These are phyloP conservation scores for Nymphalis c-album DNA, from an alignment of 2,888 invertebrate species.

Conservation along the genomic window DNA sequence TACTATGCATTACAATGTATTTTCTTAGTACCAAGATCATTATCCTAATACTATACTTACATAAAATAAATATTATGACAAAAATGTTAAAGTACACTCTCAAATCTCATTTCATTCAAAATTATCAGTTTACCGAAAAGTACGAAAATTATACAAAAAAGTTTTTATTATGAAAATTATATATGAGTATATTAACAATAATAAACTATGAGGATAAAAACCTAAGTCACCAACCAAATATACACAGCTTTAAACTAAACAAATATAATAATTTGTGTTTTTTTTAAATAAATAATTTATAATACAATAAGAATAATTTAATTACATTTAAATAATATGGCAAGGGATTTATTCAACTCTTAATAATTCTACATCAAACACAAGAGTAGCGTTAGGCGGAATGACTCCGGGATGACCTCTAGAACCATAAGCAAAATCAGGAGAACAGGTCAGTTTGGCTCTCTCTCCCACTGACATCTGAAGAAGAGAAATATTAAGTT, in stretches of 20 bases:
- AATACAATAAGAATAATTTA: conserved; percentile 16
- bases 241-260: conserved; percentile 26
- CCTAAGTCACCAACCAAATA: conserved; percentile 30
- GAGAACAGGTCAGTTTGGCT: conserved; percentile 94
- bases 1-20: neutral
- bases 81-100: neutral
- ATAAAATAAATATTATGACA: neutral
- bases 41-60: neutral
- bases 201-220: conserved; percentile 28
- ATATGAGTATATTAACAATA: conserved; percentile 16
- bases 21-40: neutral
- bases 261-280: conserved; percentile 22
- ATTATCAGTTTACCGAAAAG: neutral
- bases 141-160: neutral
- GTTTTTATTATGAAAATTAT: neutral
- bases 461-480: conserved; percentile 97
- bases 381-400: conserved; percentile 95
- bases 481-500: conserved; percentile 7
- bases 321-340: conserved; percentile 16
- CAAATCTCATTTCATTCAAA: too few species aligned
- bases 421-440: conserved; percentile 97
- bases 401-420: conserved; percentile 96
- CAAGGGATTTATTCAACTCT: conserved; percentile 85
- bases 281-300: conserved; percentile 15
- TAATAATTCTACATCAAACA: conserved; percentile 98